Evolutionary conservation across 1,140 invertebrate genomes (phyloP).

Genomic region (Fopius arisanus): DNA sequence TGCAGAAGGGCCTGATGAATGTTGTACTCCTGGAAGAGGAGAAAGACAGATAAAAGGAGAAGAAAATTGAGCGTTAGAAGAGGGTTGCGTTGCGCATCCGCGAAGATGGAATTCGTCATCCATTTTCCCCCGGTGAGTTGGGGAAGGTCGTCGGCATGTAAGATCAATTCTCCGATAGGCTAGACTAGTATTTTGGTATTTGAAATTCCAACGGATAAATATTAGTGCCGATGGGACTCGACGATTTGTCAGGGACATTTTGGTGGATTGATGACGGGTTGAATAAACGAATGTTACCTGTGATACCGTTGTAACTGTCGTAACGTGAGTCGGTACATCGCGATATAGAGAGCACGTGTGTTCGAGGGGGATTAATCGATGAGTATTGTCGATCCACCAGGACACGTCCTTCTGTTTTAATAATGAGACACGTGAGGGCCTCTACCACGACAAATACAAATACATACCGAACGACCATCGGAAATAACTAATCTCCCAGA

Average conservation of each 20-base stretch:
- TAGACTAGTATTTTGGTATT: background rate
- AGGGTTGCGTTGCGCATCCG: slow-evolving; percentile 16
- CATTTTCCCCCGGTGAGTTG: slow-evolving; percentile 13
- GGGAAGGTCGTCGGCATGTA: background rate
- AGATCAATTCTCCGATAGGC: background rate
- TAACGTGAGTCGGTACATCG: background rate
- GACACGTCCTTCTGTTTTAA: slow-evolving; percentile 6
- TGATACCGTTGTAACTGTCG: slow-evolving; percentile 8
- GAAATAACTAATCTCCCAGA: slow-evolving; percentile 3
- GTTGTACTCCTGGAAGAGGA: background rate
- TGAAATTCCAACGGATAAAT: background rate
- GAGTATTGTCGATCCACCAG: slow-evolving; percentile 14
- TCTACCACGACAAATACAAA: background rate
- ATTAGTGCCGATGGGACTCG: background rate
- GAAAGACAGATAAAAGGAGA: background rate
- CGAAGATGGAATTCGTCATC: slow-evolving; percentile 12
- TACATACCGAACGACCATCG: background rate
- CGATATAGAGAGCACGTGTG: slow-evolving; percentile 4
- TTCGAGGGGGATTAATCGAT: background rate
- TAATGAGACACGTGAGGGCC: slow-evolving; percentile 25
- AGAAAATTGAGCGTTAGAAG: background rate
- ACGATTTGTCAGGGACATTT: background rate
- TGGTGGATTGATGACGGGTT: background rate
- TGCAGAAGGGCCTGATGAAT: background rate
- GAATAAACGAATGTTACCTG: slow-evolving; percentile 2